Evolutionary conservation across 1,140 invertebrate species (phyloP).

Genomic region (Drosophila dunni): DNA sequence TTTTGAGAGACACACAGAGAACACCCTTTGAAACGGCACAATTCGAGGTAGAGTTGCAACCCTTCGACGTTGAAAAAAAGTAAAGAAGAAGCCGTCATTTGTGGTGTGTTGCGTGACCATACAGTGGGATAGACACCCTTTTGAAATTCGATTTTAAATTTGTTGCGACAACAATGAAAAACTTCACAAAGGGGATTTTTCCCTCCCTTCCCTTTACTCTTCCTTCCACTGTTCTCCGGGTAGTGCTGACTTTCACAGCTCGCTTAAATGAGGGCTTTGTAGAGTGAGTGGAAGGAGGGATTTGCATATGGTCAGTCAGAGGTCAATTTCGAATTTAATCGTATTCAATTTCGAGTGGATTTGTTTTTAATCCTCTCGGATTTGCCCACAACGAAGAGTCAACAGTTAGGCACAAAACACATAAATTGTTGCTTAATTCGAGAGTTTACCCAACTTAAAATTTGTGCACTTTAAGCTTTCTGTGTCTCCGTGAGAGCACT

Average conservation of each 20-base stretch:
- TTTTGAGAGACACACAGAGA: conserved; percentile 41
- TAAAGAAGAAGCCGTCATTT: conserved; percentile 16
- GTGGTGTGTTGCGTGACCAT: conserved; percentile 22
- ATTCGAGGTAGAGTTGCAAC: conserved; percentile 9
- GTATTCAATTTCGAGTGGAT: conserved; percentile 82
- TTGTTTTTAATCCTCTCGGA: conserved; percentile 73
- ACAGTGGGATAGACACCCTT: conserved; percentile 25
- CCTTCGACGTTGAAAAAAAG: conserved; percentile 52
- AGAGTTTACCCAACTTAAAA: conserved; percentile 22
- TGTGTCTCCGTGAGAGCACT: not conserved
- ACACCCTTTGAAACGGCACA: conserved; percentile 8
- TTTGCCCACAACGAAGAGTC: conserved; percentile 54
- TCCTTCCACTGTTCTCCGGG: not conserved
- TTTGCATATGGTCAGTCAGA: conserved; percentile 74
- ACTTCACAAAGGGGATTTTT: not conserved
- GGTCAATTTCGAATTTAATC: conserved; percentile 80
- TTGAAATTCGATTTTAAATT: conserved; percentile 76
- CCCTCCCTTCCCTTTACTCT: not conserved
- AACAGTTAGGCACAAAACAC: conserved; percentile 28
- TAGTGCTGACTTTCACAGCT: conserved; percentile 71
- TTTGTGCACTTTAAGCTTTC: conserved; percentile 22
- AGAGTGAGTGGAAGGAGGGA: conserved; percentile 8
- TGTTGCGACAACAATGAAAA: conserved; percentile 54
- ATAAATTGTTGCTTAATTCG: conserved; percentile 20
- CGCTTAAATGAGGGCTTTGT: conserved; percentile 39